Evolutionary conservation across 2,888 invertebrate species (phyloP).

Genomic region (Seira musarum): DNA sequence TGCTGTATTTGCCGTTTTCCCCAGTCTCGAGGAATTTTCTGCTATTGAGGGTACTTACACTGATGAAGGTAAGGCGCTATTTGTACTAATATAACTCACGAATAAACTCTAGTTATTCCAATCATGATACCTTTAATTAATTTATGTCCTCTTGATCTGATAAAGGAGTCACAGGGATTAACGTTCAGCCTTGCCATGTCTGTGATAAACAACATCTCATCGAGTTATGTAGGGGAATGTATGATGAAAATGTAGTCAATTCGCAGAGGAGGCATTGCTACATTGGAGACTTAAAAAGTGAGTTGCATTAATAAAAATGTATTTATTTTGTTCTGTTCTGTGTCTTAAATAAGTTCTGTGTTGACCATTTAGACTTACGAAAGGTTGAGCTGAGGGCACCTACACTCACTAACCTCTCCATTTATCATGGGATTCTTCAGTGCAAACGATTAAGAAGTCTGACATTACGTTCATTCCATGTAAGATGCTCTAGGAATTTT

Average conservation of each 20-base stretch:
- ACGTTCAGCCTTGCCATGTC: conserved; percentile 42
- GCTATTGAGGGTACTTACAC: conserved; percentile 60
- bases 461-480: conserved; percentile 52
- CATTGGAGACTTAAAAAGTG: conserved; percentile 52
- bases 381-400: conserved; percentile 57
- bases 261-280: conserved; percentile 46
- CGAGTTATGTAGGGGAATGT: conserved; percentile 53
- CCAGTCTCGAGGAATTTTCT: conserved; percentile 53
- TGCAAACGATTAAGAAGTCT: conserved; percentile 52
- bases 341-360: too few species aligned
- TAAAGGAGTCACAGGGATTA: too few species aligned
- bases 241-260: conserved; percentile 54
- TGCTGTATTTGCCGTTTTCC: conserved; percentile 51
- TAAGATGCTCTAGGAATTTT: conserved; percentile 20
- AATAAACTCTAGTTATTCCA: too few species aligned
- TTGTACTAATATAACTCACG: too few species aligned
- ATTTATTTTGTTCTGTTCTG: not conserved
- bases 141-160: too few species aligned
- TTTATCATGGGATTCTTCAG: conserved; percentile 53
- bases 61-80: conserved; percentile 56
- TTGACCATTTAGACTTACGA: conserved; percentile 52
- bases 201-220: conserved; percentile 55
- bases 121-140: too few species aligned
- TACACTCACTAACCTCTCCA: conserved; percentile 54
- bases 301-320: not conserved